Base-by-base conservation (phyloP, 2,113 vertebrate genomes). In the Lepus americanus region DNA sequence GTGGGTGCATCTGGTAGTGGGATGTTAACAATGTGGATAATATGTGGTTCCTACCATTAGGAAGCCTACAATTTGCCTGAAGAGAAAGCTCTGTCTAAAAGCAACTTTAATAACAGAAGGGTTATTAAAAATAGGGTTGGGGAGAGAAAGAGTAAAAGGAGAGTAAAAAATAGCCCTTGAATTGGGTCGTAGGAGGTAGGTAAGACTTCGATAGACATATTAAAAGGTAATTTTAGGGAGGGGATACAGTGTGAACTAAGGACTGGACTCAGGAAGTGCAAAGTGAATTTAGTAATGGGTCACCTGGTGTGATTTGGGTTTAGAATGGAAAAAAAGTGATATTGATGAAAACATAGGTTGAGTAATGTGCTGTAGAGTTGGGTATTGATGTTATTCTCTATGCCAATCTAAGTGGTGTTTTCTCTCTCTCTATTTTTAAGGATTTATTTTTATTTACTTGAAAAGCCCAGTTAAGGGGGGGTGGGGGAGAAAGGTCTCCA, bases 141-240 rank as follows among this genome's bases (percentile, higher is more conserved):
- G 20, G 25, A 87, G 9, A 3, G 55, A 76, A 9, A 69, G 27
- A 9, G n/a, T n/a, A 63, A 29, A 64, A 6, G 1, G 3, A 27
- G 22, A 31, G 29, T 79, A 39, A 76, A 27, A 74, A 66, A 74
- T 22, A 69, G 20, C 9, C 51, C 66, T 55, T 67, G 64, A 82
- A 64, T 55, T 81, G n/a, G 6, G 20, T 81, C 49, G 33, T 63
- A 66, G 16, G 3, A 5, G 44, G 17, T 64, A 77, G 55, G 51
- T 29, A 67, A 9, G 5, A 0, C 87, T 91, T 92, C 87, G 19
- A 53, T 70, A 86, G 55, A 82, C 92, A 87, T 44, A n/a, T 55
- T 67, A n/a, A 77, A 86, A 94, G 13, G 8, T 44, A 93, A 55
- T 73, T 92, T 96, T 73, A 59, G 39, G 16, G 2, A 63, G 27